Percentiles rank a stretch among this genome's conserved stretches.
Conservation (phyloP, 2,888 invertebrate species). For the Parapristionchus giblindavisi region DNA sequence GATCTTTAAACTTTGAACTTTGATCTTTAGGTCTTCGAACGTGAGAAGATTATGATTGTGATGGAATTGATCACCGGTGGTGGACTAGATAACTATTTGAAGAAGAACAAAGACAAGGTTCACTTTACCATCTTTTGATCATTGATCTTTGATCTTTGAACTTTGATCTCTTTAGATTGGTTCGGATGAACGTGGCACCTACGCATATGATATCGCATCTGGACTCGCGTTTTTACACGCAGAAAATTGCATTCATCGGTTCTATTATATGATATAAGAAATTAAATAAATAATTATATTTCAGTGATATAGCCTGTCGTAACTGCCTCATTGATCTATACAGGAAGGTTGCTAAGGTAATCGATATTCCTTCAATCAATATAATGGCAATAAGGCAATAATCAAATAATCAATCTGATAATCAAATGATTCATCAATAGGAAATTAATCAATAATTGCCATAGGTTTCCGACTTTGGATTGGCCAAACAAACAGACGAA, state of each 20-base stretch:
- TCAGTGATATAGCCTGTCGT: constrained; percentile 28
- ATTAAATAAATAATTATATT: no score
- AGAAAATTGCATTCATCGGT: constrained; percentile 19
- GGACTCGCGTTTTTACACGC: constrained; percentile 22
- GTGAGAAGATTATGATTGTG: constrained; percentile 25
- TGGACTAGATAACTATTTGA: constrained; percentile 24
- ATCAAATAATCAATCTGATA: no score
- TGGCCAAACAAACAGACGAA: background rate
- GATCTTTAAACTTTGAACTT: no score
- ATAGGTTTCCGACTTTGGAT: constrained; percentile 29
- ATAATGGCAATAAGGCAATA: no score
- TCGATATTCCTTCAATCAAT: no score
- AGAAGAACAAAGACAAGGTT: no score
- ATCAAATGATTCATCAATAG: no score
- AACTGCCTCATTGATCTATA: constrained; percentile 25
- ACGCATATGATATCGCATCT: constrained; percentile 3
- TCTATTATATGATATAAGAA: no score
- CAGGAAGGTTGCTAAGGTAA: constrained; percentile 27
- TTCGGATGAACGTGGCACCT: background rate
- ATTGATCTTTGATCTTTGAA: constrained; percentile 11
- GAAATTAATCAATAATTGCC: no score
- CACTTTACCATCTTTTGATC: no score
- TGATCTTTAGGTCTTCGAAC: constrained; percentile 23
- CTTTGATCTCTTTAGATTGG: constrained; percentile 4
- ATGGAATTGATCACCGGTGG: constrained; percentile 33